Evolutionary conservation across 2,888 invertebrate species (phyloP).

Genomic region (Oscheius sp.): DNA sequence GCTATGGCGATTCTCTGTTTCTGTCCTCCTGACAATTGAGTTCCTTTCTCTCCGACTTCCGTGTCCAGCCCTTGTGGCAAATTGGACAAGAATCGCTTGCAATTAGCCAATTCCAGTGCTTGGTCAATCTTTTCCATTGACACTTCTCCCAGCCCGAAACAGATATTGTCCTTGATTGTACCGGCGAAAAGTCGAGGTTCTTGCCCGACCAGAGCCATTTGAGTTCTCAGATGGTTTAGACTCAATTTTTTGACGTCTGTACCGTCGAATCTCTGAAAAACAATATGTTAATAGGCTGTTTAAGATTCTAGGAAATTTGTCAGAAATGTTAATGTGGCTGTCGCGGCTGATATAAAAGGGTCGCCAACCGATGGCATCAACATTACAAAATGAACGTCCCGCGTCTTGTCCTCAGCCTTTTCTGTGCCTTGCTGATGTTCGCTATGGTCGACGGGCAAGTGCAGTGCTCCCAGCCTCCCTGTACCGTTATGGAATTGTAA

Average conservation of each 20-base stretch:
- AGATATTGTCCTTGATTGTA: constrained; percentile 83
- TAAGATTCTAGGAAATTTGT: neutral
- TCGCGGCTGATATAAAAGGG: neutral
- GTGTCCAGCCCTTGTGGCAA: constrained; percentile 78
- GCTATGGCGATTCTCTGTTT: constrained; percentile 89
- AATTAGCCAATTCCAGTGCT: constrained; percentile 60
- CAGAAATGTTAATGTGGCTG: neutral
- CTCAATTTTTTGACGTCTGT: constrained; percentile 80
- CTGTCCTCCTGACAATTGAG: constrained; percentile 86
- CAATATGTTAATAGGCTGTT: neutral
- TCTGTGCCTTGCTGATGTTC: too few relatives aligned
- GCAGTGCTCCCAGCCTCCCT: neutral
- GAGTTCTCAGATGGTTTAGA: constrained; percentile 81
- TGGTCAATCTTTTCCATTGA: constrained; percentile 54
- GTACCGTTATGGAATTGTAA: neutral
- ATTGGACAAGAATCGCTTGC: constrained; percentile 52
- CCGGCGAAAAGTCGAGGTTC: constrained; percentile 86
- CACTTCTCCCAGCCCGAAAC: constrained; percentile 80
- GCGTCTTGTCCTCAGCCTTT: too few relatives aligned
- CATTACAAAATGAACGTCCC: too few relatives aligned
- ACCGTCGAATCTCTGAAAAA: constrained; percentile 71
- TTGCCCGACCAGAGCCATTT: constrained; percentile 90
- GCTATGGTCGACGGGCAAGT: neutral
- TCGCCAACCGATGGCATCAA: too few relatives aligned
- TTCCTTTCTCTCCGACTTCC: constrained; percentile 81